Conservation (phyloP, 2,113 vertebrate genomes). For the Lucifuga dentata region DNA sequence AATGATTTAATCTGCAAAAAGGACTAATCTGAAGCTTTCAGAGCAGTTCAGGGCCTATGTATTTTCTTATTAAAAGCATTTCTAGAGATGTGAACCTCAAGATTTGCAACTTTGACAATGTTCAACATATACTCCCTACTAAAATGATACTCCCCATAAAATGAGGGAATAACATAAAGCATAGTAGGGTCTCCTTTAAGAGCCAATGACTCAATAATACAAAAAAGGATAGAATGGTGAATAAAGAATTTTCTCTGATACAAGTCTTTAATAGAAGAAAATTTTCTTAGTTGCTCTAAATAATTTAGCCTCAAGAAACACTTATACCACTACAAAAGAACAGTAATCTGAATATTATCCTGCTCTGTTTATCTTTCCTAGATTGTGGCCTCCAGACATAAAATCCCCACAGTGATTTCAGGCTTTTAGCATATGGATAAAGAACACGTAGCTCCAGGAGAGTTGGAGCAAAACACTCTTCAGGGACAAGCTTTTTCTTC, state of each 20-base stretch:
- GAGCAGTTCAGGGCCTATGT: too few species aligned
- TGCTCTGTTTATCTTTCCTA: conserved; percentile 18
- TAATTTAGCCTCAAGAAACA: conserved; percentile 37
- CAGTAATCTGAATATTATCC: not conserved
- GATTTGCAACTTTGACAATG: too few species aligned
- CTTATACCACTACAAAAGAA: conserved; percentile 32
- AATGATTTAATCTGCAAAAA: too few species aligned
- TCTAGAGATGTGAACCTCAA: too few species aligned
- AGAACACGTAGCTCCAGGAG: conserved; percentile 15
- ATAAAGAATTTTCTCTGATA: not conserved
- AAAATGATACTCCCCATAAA: too few species aligned
- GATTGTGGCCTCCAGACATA: conserved; percentile 18
- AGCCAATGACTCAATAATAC: not conserved
- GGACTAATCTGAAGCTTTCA: too few species aligned
- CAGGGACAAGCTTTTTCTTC: conserved; percentile 31
- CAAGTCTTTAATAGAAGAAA: not conserved
- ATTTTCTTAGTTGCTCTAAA: conserved; percentile 20
- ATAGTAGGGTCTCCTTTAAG: too few species aligned
- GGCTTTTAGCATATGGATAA: conserved; percentile 38
- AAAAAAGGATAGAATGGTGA: not conserved
- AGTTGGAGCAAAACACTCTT: conserved; percentile 42
- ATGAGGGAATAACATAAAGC: too few species aligned
- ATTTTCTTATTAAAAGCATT: too few species aligned
- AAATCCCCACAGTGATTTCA: conserved; percentile 27
- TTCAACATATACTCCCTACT: too few species aligned